Evolutionary conservation across 2,797 vertebrate species (phyloP).

Genomic region (Florisuga fusca): DNA sequence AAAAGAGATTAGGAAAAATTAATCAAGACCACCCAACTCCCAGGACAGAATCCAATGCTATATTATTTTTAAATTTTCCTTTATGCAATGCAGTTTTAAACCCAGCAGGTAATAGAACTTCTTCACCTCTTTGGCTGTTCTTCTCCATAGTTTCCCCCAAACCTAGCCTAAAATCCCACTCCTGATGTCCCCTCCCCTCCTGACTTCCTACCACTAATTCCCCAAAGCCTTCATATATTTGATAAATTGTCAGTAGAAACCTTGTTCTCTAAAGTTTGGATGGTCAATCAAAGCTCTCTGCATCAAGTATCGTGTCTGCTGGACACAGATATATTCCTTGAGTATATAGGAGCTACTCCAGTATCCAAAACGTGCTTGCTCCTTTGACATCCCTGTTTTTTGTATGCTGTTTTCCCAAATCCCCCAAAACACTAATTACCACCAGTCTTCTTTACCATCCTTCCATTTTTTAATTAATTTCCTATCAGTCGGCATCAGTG

Average conservation of each 20-base stretch:
- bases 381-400: not conserved
- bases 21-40: not conserved
- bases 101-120: not conserved
- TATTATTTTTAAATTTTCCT: not conserved
- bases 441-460: not conserved
- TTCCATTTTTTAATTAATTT: not conserved
- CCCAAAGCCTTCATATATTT: not conserved
- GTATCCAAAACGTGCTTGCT: not conserved
- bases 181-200: not conserved
- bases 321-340: not conserved
- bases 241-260: slow-evolving; percentile 6
- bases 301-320: not conserved
- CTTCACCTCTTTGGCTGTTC: not conserved
- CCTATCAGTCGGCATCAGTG: not conserved
- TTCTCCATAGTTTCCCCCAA: not conserved
- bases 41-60: not conserved
- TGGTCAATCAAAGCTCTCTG: not conserved
- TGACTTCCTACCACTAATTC: not conserved
- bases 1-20: not conserved
- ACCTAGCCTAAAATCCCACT: not conserved
- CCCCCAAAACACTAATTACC: not conserved
- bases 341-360: not conserved
- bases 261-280: not conserved
- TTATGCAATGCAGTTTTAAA: not conserved
- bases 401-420: not conserved